A percentile compares a stretch with the other conserved stretches of the same genome.
Conservation (phyloP, 2,888 invertebrate species). For the Eubasilissa splendida region DNA sequence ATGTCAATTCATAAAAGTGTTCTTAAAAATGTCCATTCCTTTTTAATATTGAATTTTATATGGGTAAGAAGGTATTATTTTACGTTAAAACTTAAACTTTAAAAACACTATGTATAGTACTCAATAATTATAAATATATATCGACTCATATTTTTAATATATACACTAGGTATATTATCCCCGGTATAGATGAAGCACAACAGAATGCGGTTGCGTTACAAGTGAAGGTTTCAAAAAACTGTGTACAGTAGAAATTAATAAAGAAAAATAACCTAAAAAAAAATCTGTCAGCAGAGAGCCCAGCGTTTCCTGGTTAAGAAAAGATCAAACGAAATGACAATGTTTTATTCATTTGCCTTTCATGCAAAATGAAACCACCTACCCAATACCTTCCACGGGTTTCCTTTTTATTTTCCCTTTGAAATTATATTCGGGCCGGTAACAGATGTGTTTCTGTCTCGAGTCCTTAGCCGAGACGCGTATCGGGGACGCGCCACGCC, state of each 20-base stretch:
- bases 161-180: too few relatives aligned
- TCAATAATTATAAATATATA: too few relatives aligned
- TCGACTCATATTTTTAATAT: too few relatives aligned
- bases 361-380: not conserved
- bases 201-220: not conserved
- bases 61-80: too few relatives aligned
- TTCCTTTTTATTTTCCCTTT: slow-evolving; percentile 4
- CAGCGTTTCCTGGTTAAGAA: not conserved
- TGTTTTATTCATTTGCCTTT: slow-evolving; percentile 4
- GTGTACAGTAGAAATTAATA: not conserved
- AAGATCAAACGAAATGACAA: slow-evolving; percentile 8
- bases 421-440: slow-evolving; percentile 1
- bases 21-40: too few relatives aligned
- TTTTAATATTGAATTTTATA: too few relatives aligned
- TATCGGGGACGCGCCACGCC: too few relatives aligned
- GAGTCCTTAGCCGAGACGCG: not conserved
- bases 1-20: too few relatives aligned
- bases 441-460: not conserved
- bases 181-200: too few relatives aligned
- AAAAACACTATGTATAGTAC: too few relatives aligned
- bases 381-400: not conserved
- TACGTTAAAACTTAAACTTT: too few relatives aligned
- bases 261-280: not conserved
- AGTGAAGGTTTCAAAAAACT: not conserved
- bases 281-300: too few relatives aligned